These are phyloP conservation scores for Cygnus buccinator DNA, from an alignment of 2,113 vertebrate species.

Conservation along the genomic window DNA sequence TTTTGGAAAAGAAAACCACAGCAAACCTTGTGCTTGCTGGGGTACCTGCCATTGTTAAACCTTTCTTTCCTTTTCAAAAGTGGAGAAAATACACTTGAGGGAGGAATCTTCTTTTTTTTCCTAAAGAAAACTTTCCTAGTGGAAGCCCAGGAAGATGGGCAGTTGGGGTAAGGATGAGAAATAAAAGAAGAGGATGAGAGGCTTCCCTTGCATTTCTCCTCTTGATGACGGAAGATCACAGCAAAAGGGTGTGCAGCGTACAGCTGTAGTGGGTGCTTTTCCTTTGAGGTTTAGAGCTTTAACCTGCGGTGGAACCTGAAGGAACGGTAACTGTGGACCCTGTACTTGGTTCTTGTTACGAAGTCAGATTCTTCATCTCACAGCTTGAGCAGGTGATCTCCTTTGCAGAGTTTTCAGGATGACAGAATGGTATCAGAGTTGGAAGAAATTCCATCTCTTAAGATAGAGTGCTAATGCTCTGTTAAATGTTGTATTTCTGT, in stretches of 20 bases:
- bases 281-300: slow-evolving; percentile 27
- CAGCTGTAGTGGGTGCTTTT: slow-evolving; percentile 41
- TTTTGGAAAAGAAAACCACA: background rate
- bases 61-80: background rate
- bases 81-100: background rate
- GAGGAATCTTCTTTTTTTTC: background rate
- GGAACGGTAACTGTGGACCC: background rate
- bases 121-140: background rate
- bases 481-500: background rate
- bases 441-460: background rate
- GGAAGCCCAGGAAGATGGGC: background rate
- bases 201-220: slow-evolving; percentile 64
- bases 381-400: slow-evolving; percentile 2
- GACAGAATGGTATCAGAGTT: background rate
- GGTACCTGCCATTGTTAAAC: background rate
- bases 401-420: slow-evolving; percentile 1
- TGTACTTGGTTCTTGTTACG: slow-evolving; percentile 34
- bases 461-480: background rate
- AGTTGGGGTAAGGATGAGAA: background rate
- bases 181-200: background rate
- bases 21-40: background rate
- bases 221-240: slow-evolving; percentile 28
- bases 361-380: slow-evolving; percentile 51
- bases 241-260: background rate
- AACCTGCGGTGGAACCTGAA: slow-evolving; percentile 55